Percentiles rank a stretch among this genome's conserved stretches.
These are phyloP conservation scores for Tenrec ecaudatus DNA, from an alignment of 2,113 vertebrate species.

Conservation along the genomic window DNA sequence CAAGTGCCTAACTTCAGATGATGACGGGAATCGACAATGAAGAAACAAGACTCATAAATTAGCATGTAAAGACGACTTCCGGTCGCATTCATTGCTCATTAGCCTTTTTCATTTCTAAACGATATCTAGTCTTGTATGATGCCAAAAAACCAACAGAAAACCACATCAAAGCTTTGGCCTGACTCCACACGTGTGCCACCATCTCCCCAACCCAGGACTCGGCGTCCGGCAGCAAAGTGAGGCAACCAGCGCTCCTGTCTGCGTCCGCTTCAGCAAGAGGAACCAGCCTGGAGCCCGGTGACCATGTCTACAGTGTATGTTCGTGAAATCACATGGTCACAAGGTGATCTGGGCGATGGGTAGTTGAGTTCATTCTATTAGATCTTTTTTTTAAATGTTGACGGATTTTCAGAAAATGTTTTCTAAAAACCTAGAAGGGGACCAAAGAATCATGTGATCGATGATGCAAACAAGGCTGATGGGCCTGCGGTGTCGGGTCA, in stretches of 20 bases:
- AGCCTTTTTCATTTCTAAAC: slow-evolving; percentile 35
- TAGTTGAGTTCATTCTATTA: neutral
- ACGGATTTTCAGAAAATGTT: neutral
- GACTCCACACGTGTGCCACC: neutral
- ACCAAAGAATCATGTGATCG: neutral
- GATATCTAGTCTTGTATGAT: slow-evolving; percentile 12
- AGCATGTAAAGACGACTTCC: slow-evolving; percentile 40
- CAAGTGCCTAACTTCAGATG: slow-evolving; percentile 51
- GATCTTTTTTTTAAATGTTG: neutral
- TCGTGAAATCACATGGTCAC: neutral
- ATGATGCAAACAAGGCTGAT: neutral
- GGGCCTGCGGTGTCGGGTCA: neutral
- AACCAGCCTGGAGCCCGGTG: neutral
- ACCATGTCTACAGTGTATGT: neutral
- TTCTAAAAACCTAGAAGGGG: neutral
- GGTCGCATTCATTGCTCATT: slow-evolving; percentile 15
- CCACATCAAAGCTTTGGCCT: too few species aligned
- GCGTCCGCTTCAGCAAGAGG: neutral
- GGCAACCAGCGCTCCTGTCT: neutral
- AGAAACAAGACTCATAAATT: slow-evolving; percentile 5
- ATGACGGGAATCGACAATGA: neutral
- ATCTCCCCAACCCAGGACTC: neutral
- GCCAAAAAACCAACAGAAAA: slow-evolving; percentile 28
- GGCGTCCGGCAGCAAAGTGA: neutral
- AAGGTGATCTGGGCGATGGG: neutral